Conservation (phyloP, 2,888 invertebrate species). For the Blastobasis lacticolella region DNA sequence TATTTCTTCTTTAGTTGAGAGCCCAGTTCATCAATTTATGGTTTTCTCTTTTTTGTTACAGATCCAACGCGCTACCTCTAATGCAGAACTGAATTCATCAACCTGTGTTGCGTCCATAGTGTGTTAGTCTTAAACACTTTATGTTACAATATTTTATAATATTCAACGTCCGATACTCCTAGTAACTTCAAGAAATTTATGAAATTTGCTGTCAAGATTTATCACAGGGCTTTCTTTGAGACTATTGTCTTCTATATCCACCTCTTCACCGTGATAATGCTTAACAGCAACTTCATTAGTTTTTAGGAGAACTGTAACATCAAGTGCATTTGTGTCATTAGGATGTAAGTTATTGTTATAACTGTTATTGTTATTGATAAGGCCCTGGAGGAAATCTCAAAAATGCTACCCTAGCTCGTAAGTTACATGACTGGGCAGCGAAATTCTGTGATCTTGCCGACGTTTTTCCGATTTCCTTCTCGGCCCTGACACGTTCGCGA, state of each 20-base stretch:
- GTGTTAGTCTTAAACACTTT: slow-evolving; percentile 26
- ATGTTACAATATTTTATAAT: slow-evolving; percentile 34
- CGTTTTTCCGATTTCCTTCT: slow-evolving; percentile 59
- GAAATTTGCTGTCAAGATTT: slow-evolving; percentile 43
- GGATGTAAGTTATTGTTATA: slow-evolving; percentile 15
- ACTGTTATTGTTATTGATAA: slow-evolving; percentile 31
- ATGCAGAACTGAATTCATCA: slow-evolving; percentile 27
- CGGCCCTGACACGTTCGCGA: slow-evolving; percentile 41
- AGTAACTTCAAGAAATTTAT: slow-evolving; percentile 27
- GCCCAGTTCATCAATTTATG: background rate
- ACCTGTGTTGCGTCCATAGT: slow-evolving; percentile 26
- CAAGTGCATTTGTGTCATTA: background rate
- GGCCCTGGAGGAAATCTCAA: slow-evolving; percentile 50
- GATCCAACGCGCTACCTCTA: slow-evolving; percentile 44
- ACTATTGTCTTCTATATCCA: slow-evolving; percentile 7
- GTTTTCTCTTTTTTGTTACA: slow-evolving; percentile 44
- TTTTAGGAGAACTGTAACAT: slow-evolving; percentile 22
- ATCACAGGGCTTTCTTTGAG: slow-evolving; percentile 31
- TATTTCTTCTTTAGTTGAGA: no score
- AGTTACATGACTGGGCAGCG: slow-evolving; percentile 39
- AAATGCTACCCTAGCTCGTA: slow-evolving; percentile 47
- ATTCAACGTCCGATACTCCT: slow-evolving; percentile 20
- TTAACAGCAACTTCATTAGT: slow-evolving; percentile 46
- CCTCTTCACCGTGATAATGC: slow-evolving; percentile 40
- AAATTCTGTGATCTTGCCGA: slow-evolving; percentile 30